Evolutionary conservation across 2,797 vertebrate genomes (phyloP), one percentile per base, ranked within the genome.

Genomic region (Dipus sagitta): DNA sequence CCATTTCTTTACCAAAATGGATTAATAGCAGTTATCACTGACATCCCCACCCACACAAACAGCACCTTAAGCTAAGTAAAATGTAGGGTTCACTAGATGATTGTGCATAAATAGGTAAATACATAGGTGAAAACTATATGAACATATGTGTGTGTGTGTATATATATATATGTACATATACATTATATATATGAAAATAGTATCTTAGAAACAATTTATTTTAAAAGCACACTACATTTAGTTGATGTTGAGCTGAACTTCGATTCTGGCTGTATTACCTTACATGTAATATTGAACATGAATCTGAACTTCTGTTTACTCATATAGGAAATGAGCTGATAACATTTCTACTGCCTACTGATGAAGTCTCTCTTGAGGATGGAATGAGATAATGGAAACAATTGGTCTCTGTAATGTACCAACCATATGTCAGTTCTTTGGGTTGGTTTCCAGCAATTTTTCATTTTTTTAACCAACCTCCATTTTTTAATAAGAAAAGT

Each of bases 1-100:
- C 47, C 26, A 88, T 90, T 75, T 87, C 30, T 91, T 68, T 71
- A 67, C 54, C 58, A 24, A 64, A 95, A 54, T n/a, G 42, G 28
- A 26, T 74, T 38, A 82, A 82, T 3, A 91, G 18, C 83, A 87
- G 10, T 58, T 4, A 80, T 71, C 54, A 11, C 26, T 58, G 3
- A 11, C 68, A 58, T 13, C 68, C 83, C 52, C 8, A 47, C 47
- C 47, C 47, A 47, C 15, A 64, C 23, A 21, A 58, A 88, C 65
- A 34, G 65, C 80, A 32, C 1, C 2, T 77, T n/a, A 83, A 86
- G n/a, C 5, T 21, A 65, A 67, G 15, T 79, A 32, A 95, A 86
- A 74, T 71, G 52, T 58, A 88, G 89, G 54, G 12, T 6, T 77
- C 42, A 10, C 3, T 90, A 82, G 52, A 81, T 81, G 4, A 78